Base-by-base conservation (phyloP, 2,888 invertebrate species). In the Lycia hirtaria region DNA sequence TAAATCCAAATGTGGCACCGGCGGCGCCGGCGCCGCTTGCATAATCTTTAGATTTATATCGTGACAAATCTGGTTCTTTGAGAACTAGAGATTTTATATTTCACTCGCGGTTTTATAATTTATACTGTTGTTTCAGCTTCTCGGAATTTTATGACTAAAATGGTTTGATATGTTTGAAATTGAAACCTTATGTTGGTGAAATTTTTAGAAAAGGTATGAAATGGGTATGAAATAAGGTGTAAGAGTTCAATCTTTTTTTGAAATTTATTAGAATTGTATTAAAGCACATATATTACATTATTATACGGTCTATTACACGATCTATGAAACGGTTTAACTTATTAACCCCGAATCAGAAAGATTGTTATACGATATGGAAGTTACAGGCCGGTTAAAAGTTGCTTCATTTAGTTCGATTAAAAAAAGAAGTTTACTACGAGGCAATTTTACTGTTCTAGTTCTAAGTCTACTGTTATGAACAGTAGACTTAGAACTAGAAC, bases 21-120 rank as follows among this genome's bases (percentile, higher is more conserved):
- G 62, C 33, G 43, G 51, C 61, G 61, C 61, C 57, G 52, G 30
- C 35, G 49, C 55, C 40, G 48, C 55, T 66, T 49, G 57, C 59
- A 59, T 56, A 60, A 64, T 60, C 60, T 49, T 20, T 32, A 47
- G 56, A 67, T 65, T 63, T 58, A 67, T 61, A 51, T 63, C 52
- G 63, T 58, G 63, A 55, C 50, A 51, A 62, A 58, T 67, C 65
- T 65, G 62, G 65, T 63, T 56, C 56, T 56, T 44, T 49, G 53
- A 35, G 35, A 48, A 58, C 58, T 58, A 58, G 24, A 44, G 32
- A 33, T 26, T 37, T 44, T 48, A 41, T 45, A 30, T 45, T 35
- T 47, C 28, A 38, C 24, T 44, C 56, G 58, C 53, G 51, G 60
- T 59, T 43, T 53, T 43, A 54, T 59, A 59, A 65, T 65, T 61